Base-by-base conservation (phyloP, 2,797 vertebrate species). In the Sparidentex hasta region DNA sequence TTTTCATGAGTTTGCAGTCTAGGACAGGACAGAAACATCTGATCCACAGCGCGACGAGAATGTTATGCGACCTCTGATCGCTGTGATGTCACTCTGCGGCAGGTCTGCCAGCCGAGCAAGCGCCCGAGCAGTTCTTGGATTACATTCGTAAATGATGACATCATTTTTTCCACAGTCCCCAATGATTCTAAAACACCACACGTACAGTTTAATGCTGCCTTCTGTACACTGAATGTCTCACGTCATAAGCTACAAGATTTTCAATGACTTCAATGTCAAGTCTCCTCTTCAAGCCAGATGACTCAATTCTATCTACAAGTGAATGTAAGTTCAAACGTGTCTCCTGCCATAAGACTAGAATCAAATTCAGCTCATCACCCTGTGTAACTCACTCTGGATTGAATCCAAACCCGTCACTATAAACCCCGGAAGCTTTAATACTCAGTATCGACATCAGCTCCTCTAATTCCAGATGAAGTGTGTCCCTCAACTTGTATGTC, bases 121-220 rank as follows among this genome's bases (percentile, higher is more conserved):
- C 23, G 57, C 80, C 83, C 73, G 27, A 67, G 67, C 71, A 46
- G 76, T 75, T 88, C 89, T 84, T 82, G 74, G 82, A 81, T 92
- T 93, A 93, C 93, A 93, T 83, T 91, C 83, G 65, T 77, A 76
- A 89, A 67, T 87, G 89, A 86, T 91, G 88, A 90, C 90, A 83
- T 90, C 52, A 47, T 74, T 76, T 69, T 73, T 64, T 54, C 74
- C 72, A 55, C 71, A 64, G 59, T 82, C 76, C 82, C 68, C 55
- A 3, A 58, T 71, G 78, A 78, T 73, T 84, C 80, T 13, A 48
- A 74, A 71, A 65, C 63, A 8, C 56, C 78, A 74, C 80, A 77
- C 51, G 4, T 83, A 71, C 85, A 85, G 84, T 78, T 57, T 55
- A 76, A 78, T 59, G 79, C 86, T 81, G 83, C 59, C 5, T 64